phyloP scores from a whole-genome alignment of 2,888 invertebrate genomes.

The Drosophila paranaensis region DNA sequence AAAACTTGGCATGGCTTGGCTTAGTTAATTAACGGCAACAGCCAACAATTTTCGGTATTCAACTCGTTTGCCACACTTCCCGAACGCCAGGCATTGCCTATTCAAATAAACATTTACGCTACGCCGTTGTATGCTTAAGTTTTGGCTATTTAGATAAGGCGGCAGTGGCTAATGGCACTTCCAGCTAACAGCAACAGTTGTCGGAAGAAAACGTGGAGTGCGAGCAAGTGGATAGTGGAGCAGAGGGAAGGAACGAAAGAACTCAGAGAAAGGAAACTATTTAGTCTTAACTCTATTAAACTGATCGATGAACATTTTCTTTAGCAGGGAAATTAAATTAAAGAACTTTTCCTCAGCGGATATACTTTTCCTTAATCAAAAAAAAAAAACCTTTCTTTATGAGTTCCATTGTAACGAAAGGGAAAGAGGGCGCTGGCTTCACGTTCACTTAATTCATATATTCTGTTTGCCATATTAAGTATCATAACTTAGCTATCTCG shows the following conservation, averaged over 20 bases:
- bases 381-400: too few relatives aligned
- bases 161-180: constrained; percentile 24
- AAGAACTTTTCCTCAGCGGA: background rate
- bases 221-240: too few relatives aligned
- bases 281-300: background rate
- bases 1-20: constrained; percentile 40
- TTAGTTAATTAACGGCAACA: constrained; percentile 68
- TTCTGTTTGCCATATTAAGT: too few relatives aligned
- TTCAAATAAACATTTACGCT: constrained; percentile 52
- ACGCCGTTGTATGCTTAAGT: constrained; percentile 37
- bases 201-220: background rate
- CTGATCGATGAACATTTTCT: background rate
- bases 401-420: too few relatives aligned
- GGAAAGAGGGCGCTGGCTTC: too few relatives aligned
- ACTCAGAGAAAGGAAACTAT: background rate
- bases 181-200: constrained; percentile 2
- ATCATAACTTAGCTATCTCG: too few relatives aligned
- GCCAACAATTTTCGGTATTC: constrained; percentile 52
- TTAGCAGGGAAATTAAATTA: background rate
- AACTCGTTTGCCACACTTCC: constrained; percentile 3
- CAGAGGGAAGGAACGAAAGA: background rate
- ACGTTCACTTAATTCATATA: too few relatives aligned
- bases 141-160: constrained; percentile 46
- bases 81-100: constrained; percentile 24
- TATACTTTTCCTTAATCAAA: background rate